Conservation (phyloP, 1,140 invertebrate species). For the Pseudomyrmex gracilis region DNA sequence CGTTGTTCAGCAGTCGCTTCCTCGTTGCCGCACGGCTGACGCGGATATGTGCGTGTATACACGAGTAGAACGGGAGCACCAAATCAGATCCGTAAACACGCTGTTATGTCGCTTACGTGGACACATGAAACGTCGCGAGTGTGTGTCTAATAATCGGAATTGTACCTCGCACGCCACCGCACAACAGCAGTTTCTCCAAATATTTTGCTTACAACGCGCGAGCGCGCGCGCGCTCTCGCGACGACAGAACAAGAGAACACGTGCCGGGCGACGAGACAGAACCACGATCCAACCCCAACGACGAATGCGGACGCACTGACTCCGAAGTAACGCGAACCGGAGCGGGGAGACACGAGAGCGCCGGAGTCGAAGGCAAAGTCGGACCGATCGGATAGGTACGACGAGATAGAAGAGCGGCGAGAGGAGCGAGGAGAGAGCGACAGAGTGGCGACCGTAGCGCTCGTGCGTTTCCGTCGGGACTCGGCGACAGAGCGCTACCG, state of each 20-base stretch:
- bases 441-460: conserved; percentile 12
- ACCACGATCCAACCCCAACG: conserved; percentile 56
- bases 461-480: conserved; percentile 35
- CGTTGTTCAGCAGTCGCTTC: background rate
- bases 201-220: conserved; percentile 42
- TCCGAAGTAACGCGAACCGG: conserved; percentile 58
- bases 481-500: background rate
- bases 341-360: conserved; percentile 53
- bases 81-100: conserved; percentile 68
- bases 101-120: background rate
- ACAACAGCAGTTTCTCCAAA: conserved; percentile 52
- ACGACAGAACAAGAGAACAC: conserved; percentile 33
- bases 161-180: conserved; percentile 18
- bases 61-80: conserved; percentile 51
- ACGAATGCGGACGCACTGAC: conserved; percentile 73
- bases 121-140: conserved; percentile 23
- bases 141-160: conserved; percentile 12
- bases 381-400: background rate
- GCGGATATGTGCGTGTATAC: conserved; percentile 13
- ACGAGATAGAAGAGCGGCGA: background rate
- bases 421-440: background rate
- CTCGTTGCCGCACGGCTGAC: background rate
- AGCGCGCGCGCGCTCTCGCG: background rate
- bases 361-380: conserved; percentile 33
- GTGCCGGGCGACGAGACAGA: conserved; percentile 8